A percentile compares a stretch with the other conserved stretches of the same genome.
phyloP scores from a whole-genome alignment of 2,888 invertebrate genomes.

The Hypsopygia costalis region DNA sequence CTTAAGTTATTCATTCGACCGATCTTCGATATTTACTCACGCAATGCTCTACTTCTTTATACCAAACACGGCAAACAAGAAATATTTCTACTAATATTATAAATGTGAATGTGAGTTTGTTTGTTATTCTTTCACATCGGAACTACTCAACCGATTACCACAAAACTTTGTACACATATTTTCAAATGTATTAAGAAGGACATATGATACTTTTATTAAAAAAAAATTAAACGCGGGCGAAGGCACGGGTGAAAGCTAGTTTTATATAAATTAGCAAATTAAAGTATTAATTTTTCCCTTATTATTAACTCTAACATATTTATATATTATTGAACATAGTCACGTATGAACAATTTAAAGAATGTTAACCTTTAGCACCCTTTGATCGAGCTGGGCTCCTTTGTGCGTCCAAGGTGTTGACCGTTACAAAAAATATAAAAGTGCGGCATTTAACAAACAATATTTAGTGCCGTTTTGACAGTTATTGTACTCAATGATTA shows the following conservation, averaged over 20 bases:
- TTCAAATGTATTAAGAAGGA: too few species aligned
- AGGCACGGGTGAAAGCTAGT: too few species aligned
- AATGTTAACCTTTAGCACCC: slow-evolving; percentile 53
- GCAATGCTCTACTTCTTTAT: not conserved
- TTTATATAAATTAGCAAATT: too few species aligned
- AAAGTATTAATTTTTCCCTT: too few species aligned
- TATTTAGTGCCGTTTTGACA: slow-evolving; percentile 77
- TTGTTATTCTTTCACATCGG: too few species aligned
- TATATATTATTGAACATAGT: not conserved
- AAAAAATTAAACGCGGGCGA: too few species aligned
- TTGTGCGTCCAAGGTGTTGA: slow-evolving; percentile 67
- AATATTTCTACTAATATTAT: too few species aligned
- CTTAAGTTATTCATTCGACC: not conserved
- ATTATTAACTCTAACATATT: too few species aligned
- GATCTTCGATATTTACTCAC: not conserved
- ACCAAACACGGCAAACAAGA: not conserved
- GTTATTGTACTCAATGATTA: slow-evolving; percentile 76
- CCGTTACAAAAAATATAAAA: slow-evolving; percentile 69
- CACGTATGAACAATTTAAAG: slow-evolving; percentile 25
- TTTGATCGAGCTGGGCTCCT: slow-evolving; percentile 37
- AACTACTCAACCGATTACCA: too few species aligned
- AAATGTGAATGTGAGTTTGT: too few species aligned
- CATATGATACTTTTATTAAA: not conserved
- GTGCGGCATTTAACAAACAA: slow-evolving; percentile 75
- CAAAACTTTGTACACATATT: too few species aligned